Evolutionary conservation across 2,113 vertebrate species (phyloP), one percentile per base, ranked within the genome.

Genomic region (Ctenomys sociabilis): DNA sequence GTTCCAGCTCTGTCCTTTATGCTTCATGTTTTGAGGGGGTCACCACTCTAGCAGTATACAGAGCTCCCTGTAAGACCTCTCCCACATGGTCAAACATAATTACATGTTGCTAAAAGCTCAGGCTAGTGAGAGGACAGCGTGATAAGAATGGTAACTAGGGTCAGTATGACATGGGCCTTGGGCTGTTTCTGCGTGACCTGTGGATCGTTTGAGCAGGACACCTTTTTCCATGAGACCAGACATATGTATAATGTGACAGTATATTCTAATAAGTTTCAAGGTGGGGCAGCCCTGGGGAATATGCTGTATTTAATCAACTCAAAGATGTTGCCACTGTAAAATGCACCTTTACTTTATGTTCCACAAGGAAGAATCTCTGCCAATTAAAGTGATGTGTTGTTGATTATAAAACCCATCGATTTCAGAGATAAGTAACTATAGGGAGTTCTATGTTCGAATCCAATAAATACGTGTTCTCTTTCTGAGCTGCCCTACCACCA

Each of bases 71-170:
- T 49, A 54, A 80, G 43, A 43, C 2, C 37, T n/a, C 63, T 40
- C 21, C 72, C 28, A 0, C 16, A 0, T 24, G 12, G n/a, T 59
- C n/a, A 12, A 30, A 9, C 68, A 7, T 3, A 12, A 4, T 12
- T 22, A 7, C 45, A 35, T 17, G 12, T 49, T 45, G 3, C 35
- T 32, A 21, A 7, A 52, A 81, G n/a, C 40, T 30, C 64, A 63
- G 85, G 32, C 68, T 30, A 3, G 70, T 19, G 7, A 32, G 28
- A 24, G 45, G 14, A 5, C 26, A 2, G 2, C 1, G 3, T 35
- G 19, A 14, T 22, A 8, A 26, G 77, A 45, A 0, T 2, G 45
- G 66, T 28, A 10, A 4, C 32, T 13, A 12, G 21, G 52, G 3
- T 28, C 2, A 0, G 35, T 8, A 0, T 16, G 86, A 26, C 35